Base-by-base conservation (phyloP, 2,113 vertebrate species). In the Anser brachyrhynchus region DNA sequence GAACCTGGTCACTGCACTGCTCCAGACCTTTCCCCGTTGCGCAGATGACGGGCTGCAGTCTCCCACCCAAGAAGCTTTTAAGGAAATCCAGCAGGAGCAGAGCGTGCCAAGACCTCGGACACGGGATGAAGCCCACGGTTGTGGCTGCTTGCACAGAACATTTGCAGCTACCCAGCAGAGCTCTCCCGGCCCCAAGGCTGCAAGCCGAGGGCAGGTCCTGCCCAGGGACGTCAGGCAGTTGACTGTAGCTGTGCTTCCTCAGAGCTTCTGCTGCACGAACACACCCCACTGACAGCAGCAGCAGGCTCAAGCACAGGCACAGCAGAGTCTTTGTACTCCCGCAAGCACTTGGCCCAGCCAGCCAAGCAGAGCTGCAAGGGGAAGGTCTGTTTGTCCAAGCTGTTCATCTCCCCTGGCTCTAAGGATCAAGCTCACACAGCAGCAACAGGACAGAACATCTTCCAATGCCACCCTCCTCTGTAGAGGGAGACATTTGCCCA, bases 1-100 rank as follows among this genome's bases (percentile, higher is more conserved):
- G 23, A 81, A 29, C 20, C 10, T 2, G 0, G 57, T 7, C 46
- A 22, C 44, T 0, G 1, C 25, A 19, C 16, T 2, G 4, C 28
- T 69, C 25, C 49, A 61, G 22, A 11, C 7, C 16, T 25, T 80
- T 65, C 49, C 58, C 10, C 12, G 13, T 51, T 8, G 49, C 67
- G 44, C 8, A 66, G 39, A 14, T 20, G 12, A 43, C 5, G 64
- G 64, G 19, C 58, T 59, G 58, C 20, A 35, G 21, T 6, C 58
- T 22, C 12, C 22, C 58, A 59, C 33, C 20, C 20, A 35, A 59
- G 55, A 17, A 25, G 33, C n/a, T 46, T 79, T 59, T 31, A 64
- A 74, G 22, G 29, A 62, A 79, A 72, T 17, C 2, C 75, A 72
- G 10, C 31, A 43, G 0, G 12, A 86, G 71, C 6, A 39, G 29